phyloP scores from a whole-genome alignment of 92 coral and sea anemone species.

The Epizoanthus stellaris region DNA sequence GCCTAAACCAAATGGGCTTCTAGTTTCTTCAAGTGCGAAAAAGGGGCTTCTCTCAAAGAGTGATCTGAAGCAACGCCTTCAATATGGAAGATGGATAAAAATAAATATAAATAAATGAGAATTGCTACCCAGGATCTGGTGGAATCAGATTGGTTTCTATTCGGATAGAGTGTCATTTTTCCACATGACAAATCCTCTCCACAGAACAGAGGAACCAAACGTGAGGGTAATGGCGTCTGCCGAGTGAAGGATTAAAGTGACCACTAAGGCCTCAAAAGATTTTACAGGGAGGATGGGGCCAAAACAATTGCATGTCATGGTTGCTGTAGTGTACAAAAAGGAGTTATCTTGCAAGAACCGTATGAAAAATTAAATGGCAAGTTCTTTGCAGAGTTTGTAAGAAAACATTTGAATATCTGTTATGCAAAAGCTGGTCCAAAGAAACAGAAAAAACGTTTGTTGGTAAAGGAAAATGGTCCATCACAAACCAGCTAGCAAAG shows the following conservation, averaged over 20 bases:
- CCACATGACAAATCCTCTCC: constrained; percentile 50
- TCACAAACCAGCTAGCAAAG: constrained; percentile 54
- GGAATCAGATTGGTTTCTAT: constrained; percentile 50
- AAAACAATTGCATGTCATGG: constrained; percentile 53
- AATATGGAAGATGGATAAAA: background rate
- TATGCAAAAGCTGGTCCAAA: constrained; percentile 61
- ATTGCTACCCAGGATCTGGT: constrained; percentile 30
- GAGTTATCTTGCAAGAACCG: constrained; percentile 52
- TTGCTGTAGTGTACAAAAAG: constrained; percentile 59
- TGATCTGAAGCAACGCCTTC: background rate
- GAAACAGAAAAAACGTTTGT: constrained; percentile 40
- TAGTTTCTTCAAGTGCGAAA: background rate
- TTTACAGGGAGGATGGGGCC: constrained; percentile 41
- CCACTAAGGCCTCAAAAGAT: constrained; percentile 59
- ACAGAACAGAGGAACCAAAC: constrained; percentile 35
- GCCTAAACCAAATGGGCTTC: constrained; percentile 11
- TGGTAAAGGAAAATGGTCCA: constrained; percentile 71
- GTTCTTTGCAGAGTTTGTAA: constrained; percentile 50
- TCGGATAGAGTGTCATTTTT: constrained; percentile 58
- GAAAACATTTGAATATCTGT: constrained; percentile 51
- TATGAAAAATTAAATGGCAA: constrained; percentile 62
- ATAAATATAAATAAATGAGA: background rate
- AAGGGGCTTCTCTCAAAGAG: background rate
- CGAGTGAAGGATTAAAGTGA: constrained; percentile 46
- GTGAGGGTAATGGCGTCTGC: constrained; percentile 51